Conservation (phyloP, 1,140 invertebrate genomes). For the Augochlora pura region DNA sequence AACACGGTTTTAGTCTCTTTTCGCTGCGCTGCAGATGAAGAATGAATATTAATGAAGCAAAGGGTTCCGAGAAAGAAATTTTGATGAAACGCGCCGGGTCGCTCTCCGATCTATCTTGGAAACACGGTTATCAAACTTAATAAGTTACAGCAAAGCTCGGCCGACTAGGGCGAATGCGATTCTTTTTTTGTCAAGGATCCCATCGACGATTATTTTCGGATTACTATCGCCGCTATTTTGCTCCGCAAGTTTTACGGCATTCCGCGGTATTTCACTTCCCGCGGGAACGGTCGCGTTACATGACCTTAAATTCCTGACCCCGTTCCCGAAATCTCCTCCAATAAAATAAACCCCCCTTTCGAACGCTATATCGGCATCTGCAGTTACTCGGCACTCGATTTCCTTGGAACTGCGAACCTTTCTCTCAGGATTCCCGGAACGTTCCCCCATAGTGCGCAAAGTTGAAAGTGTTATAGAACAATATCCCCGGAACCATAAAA, state of each 20-base stretch:
- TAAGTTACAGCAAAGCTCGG: too few relatives aligned
- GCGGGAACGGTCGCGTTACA: background rate
- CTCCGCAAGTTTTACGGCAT: background rate
- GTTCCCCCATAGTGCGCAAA: background rate
- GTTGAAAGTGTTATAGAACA: background rate
- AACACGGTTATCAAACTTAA: too few relatives aligned
- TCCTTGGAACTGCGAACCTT: background rate
- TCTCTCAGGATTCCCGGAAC: background rate
- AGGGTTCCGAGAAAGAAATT: too few relatives aligned
- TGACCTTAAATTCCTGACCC: background rate
- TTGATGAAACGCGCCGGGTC: too few relatives aligned
- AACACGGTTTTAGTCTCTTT: too few relatives aligned
- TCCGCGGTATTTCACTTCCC: background rate
- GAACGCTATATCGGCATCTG: background rate
- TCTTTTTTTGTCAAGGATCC: too few relatives aligned
- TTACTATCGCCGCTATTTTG: background rate
- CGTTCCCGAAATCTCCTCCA: background rate
- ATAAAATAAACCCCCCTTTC: constrained; percentile 7
- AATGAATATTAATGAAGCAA: too few relatives aligned
- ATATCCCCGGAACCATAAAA: background rate
- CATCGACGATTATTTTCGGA: background rate
- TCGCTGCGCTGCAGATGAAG: too few relatives aligned
- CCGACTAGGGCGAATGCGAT: too few relatives aligned
- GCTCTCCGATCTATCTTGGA: too few relatives aligned
- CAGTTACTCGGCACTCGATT: background rate